Evolutionary conservation across 2,797 vertebrate genomes (phyloP), one percentile per base, ranked within the genome.

Genomic region (Nasua narica): DNA sequence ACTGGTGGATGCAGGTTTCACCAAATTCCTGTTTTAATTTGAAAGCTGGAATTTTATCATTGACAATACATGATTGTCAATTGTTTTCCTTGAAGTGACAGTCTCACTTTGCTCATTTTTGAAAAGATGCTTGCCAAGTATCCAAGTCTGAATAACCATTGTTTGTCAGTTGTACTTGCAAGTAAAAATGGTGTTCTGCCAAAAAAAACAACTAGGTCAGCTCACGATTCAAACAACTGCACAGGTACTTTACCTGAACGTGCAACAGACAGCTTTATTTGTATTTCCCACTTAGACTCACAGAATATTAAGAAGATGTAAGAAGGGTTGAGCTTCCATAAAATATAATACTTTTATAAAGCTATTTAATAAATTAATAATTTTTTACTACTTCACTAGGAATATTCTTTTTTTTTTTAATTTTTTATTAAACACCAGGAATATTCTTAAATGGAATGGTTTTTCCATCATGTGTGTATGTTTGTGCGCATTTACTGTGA

Each of bases 21-120:
- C 23, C 78, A 48, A 96, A 65, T 70, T 48, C 58, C 7, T 29
- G 13, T 84, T 94, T 92, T 76, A 7, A 72, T 35, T 94, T 37
- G 48, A 87, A 95, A 95, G 13, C 50, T 88, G 92, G 35, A 91
- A 14, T 94, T 90, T 90, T 84, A 67, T 85, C 77, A 46, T 37
- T 81, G 72, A 13, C 29, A 52, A 92, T 37, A 60, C 3, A 4
- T 48, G 32, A 48, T 25, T 78, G 37, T 74, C 25, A 77, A 13
- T 54, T 87, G 56, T 95, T 93, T 69, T 90, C 46, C 82, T 84
- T 86, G 6, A 90, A 94, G 48, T 27, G 23, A 77, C 65, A 48
- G 15, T 52, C 15, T 69, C 10, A 87, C 29, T 84, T 91, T 37
- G 35, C 18, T 94, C 50, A 74, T 58, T 87, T 97, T 90, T 74